Evolutionary conservation across 2,113 vertebrate species (phyloP).

Genomic region (Hippocampus barbouri): DNA sequence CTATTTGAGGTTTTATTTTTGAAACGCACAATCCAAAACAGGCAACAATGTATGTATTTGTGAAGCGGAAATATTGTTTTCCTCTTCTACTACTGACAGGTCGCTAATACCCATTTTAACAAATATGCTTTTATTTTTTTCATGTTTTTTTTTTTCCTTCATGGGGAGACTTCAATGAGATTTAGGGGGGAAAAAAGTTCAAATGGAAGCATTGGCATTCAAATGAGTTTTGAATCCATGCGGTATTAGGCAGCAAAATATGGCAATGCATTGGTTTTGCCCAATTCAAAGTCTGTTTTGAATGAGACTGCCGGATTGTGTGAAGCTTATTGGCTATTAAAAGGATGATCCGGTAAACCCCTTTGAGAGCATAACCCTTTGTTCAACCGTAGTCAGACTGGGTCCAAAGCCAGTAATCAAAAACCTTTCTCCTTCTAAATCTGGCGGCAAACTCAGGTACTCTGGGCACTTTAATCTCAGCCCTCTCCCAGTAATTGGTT

Average conservation of each 20-base stretch:
- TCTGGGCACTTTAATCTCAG: slow-evolving; percentile 57
- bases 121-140: too few species aligned
- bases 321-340: slow-evolving; percentile 62
- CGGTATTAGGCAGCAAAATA: slow-evolving; percentile 13
- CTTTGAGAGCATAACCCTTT: slow-evolving; percentile 27
- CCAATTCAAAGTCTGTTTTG: slow-evolving; percentile 27
- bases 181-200: neutral
- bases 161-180: neutral
- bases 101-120: too few species aligned
- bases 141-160: too few species aligned
- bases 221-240: slow-evolving; percentile 14
- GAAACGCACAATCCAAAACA: too few species aligned
- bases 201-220: neutral
- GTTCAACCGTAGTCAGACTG: slow-evolving; percentile 16
- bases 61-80: too few species aligned
- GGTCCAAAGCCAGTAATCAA: slow-evolving; percentile 49
- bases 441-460: slow-evolving; percentile 48
- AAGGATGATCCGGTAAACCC: slow-evolving; percentile 58
- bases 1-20: too few species aligned
- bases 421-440: slow-evolving; percentile 50
- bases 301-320: slow-evolving; percentile 54
- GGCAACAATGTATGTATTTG: too few species aligned
- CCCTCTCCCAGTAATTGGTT: slow-evolving; percentile 65
- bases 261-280: slow-evolving; percentile 19
- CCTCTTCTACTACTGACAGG: too few species aligned